Evolutionary conservation across 2,888 invertebrate species (phyloP), one percentile per base, ranked within the genome.

Genomic region (Drosophila parthenogenetica): DNA sequence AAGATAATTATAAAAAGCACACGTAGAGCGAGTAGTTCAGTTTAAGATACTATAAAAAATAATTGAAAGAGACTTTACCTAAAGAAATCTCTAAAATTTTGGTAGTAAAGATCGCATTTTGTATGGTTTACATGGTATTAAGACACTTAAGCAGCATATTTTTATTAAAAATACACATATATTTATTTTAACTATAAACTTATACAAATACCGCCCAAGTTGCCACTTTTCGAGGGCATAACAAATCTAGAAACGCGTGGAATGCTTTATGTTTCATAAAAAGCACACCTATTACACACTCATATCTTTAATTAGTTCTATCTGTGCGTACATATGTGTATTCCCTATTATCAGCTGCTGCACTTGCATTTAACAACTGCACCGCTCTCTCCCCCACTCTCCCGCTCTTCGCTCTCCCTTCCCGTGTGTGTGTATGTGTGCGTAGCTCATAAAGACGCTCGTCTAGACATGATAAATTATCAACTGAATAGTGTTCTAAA

Each of bases 391-490:
- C 8, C 8, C 29, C 2, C 8, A 0, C 29, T 29, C 25, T 1
- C 7, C 25, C 8, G 1, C 22, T 0, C 22, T 3, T 22, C 22
- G 3, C 5, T 2, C 29, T 5, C 8, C 2, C 5, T 5, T 29
- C 29, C 5, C 2, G 8, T 57, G 54, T 29, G 7, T 61, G 65
- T 68, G 68, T 73, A 67, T 61, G 65, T 68, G 68, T 73, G 69
- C 63, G 72, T 71, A 68, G 66, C 63, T 71, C 68, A 79, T 69
- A 79, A 70, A 72, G 61, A 69, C 58, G 58, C 64, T 46, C 63
- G 89, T 87, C 82, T 89, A 87, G 85, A 86, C 86, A 78, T 73
- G 79, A 86, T 87, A 81, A 86, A 89, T 85, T 79, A 87, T 68
- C 64, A 74, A 65, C 65, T 54, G 39, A 43, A 14, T 55, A 50